These are phyloP conservation scores for Chelonia mydas DNA, from an alignment of 2,797 vertebrate species.

Conservation along the genomic window DNA sequence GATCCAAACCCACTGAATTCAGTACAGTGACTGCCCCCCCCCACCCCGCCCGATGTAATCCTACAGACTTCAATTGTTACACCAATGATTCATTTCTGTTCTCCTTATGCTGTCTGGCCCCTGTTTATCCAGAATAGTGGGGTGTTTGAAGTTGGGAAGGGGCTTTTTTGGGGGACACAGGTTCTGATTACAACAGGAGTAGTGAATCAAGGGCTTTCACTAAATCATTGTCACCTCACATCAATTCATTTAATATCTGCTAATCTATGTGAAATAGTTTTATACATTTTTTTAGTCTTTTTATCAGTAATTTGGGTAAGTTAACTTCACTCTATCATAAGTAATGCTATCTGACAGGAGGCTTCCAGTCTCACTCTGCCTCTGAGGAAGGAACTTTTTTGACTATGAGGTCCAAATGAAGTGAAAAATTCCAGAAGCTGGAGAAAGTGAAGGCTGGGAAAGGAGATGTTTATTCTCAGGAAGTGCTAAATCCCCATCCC, in stretches of 20 bases:
- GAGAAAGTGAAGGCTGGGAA: not conserved
- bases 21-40: not conserved
- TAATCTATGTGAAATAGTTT: not conserved
- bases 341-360: not conserved
- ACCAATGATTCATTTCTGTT: not conserved
- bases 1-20: not conserved
- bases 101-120: not conserved
- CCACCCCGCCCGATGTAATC: too few species aligned
- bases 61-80: not conserved
- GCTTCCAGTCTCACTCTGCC: not conserved
- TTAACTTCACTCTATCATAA: not conserved
- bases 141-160: not conserved
- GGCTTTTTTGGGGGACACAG: not conserved
- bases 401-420: not conserved
- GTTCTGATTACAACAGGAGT: not conserved
- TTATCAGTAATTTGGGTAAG: not conserved
- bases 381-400: not conserved
- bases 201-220: not conserved
- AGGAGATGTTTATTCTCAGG: slow-evolving; percentile 60
- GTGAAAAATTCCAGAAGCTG: not conserved
- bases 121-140: not conserved
- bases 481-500: slow-evolving; percentile 23
- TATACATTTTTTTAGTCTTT: not conserved
- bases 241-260: too few species aligned
- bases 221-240: not conserved